A percentile compares a stretch with the other conserved stretches of the same genome.
phyloP scores from a whole-genome alignment of 2,113 vertebrate genomes.

The Eulacestoma nigropectus region DNA sequence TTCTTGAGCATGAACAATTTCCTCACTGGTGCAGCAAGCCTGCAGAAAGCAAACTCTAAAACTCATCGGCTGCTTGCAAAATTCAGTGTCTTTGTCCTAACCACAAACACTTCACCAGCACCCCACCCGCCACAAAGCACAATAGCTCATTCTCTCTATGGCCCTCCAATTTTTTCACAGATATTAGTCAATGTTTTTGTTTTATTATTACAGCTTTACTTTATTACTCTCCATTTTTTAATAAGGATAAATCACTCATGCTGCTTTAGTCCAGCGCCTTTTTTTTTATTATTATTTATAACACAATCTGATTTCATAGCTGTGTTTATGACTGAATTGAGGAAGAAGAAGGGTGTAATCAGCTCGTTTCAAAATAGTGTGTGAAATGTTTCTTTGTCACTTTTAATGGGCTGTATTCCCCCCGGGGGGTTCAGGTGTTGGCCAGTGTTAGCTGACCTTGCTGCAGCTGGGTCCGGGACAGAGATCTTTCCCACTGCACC shows the following conservation, averaged over 20 bases:
- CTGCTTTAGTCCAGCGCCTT: neutral
- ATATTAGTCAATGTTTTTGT: slow-evolving; percentile 30
- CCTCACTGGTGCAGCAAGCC: neutral
- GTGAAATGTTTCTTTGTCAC: neutral
- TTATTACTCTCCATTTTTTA: slow-evolving; percentile 35
- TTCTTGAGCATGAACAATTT: neutral
- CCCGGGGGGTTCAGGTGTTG: neutral
- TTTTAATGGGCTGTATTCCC: neutral
- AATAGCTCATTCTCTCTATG: slow-evolving; percentile 25
- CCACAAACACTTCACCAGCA: slow-evolving; percentile 54
- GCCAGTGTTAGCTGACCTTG: neutral
- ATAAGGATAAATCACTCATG: slow-evolving; percentile 11
- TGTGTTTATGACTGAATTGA: neutral
- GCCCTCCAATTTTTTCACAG: slow-evolving; percentile 29
- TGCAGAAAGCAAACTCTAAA: slow-evolving; percentile 33
- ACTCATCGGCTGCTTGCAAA: slow-evolving; percentile 16
- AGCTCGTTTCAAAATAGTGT: neutral
- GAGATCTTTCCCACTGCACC: neutral
- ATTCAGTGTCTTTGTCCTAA: slow-evolving; percentile 36
- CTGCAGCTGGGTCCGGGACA: neutral
- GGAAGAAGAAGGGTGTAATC: neutral
- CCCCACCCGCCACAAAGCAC: slow-evolving; percentile 20
- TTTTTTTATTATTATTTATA: slow-evolving; percentile 5
- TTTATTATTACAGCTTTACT: slow-evolving; percentile 40
- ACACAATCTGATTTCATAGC: neutral